A percentile compares a stretch with the other conserved stretches of the same genome.
phyloP scores from a whole-genome alignment of 2,797 vertebrate genomes.

The Parambassis ranga region DNA sequence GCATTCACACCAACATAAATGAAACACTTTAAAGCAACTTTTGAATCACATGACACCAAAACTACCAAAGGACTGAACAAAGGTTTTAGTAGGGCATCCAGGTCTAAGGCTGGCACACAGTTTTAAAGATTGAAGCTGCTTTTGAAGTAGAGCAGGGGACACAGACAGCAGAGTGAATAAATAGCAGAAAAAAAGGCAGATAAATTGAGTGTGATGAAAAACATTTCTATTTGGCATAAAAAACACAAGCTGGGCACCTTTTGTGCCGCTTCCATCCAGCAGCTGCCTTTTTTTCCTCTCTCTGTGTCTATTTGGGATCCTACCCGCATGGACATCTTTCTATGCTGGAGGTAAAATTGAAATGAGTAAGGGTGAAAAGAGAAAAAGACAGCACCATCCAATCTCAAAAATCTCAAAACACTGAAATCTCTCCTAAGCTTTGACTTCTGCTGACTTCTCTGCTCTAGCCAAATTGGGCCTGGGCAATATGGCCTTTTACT shows the following conservation, averaged over 20 bases:
- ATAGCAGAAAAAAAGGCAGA: too few species aligned
- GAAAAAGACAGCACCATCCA: neutral
- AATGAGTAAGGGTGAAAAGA: neutral
- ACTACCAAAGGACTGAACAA: neutral
- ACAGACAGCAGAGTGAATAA: neutral
- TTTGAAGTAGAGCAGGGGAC: accelerated
- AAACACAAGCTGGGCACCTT: neutral
- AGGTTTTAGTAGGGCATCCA: too few species aligned
- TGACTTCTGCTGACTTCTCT: neutral
- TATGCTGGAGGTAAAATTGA: neutral
- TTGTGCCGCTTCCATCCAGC: neutral
- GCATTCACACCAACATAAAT: neutral
- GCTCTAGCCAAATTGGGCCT: neutral
- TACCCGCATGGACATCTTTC: neutral
- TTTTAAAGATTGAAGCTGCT: neutral
- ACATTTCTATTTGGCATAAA: neutral
- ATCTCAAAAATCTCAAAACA: neutral
- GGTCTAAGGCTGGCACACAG: too few species aligned
- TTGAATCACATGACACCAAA: neutral
- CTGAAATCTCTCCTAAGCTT: neutral
- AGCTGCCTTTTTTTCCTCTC: neutral
- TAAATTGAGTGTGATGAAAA: neutral
- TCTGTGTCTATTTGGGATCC: neutral
- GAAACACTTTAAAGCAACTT: neutral
- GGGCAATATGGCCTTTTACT: too few species aligned